Evolutionary conservation across 2,797 vertebrate species (phyloP).

Genomic region (Peromyscus attwateri): DNA sequence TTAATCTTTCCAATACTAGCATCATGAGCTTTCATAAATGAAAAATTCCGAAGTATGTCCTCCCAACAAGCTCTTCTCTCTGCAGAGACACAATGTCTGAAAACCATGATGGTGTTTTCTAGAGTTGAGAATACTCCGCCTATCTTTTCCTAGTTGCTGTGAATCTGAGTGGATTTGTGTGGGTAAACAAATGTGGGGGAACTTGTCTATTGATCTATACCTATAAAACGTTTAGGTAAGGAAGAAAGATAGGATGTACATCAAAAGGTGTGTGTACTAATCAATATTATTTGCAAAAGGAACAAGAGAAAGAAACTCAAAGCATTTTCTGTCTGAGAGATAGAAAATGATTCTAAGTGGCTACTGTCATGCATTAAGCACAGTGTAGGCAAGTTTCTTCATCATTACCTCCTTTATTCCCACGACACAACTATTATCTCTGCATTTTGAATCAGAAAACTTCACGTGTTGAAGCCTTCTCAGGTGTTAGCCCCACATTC

Average conservation of each 20-base stretch:
- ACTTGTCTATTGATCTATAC: background rate
- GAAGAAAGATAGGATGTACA: background rate
- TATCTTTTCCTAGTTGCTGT: background rate
- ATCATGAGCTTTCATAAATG: background rate
- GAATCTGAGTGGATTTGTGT: background rate
- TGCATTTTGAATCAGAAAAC: background rate
- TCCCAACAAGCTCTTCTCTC: background rate
- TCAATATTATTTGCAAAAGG: background rate
- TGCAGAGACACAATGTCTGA: background rate
- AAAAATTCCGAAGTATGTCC: background rate
- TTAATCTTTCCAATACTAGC: background rate
- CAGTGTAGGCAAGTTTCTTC: background rate
- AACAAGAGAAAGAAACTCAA: slow-evolving; percentile 1
- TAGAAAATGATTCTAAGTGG: background rate
- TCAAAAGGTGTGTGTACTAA: background rate
- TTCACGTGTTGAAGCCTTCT: background rate
- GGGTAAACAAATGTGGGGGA: background rate
- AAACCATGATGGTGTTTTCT: background rate
- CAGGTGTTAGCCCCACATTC: background rate
- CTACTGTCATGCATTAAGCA: background rate
- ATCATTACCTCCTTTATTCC: background rate
- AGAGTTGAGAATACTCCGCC: background rate
- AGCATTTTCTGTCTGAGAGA: background rate
- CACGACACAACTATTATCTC: background rate
- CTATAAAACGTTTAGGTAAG: background rate